A percentile compares a stretch with the other conserved stretches of the same genome.
These are phyloP conservation scores for Holacanthella duospinosa DNA, from an alignment of 2,888 invertebrate genomes.

Conservation along the genomic window DNA sequence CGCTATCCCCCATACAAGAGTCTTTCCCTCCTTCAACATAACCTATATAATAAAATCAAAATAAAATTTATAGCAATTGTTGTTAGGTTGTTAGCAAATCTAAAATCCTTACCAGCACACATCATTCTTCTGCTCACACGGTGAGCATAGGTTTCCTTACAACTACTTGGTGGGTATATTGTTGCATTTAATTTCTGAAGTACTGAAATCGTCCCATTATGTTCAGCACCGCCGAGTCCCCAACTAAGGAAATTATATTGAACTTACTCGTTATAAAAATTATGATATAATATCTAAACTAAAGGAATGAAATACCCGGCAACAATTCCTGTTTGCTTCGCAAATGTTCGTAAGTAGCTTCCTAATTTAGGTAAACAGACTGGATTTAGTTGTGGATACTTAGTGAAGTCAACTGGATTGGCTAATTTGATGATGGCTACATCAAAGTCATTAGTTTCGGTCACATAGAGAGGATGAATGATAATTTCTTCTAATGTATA, in stretches of 20 bases:
- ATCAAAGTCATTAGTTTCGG: conserved; percentile 35
- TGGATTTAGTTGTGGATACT: conserved; percentile 14
- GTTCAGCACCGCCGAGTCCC: conserved; percentile 23
- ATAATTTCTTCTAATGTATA: conserved; percentile 28
- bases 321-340: conserved; percentile 17
- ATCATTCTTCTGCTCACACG: conserved; percentile 24
- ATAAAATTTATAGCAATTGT: too few species aligned
- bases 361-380: conserved; percentile 27
- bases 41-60: too few species aligned
- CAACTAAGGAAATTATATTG: conserved; percentile 11
- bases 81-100: too few species aligned
- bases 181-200: conserved; percentile 29
- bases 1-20: conserved; percentile 31
- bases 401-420: conserved; percentile 21
- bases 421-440: conserved; percentile 20
- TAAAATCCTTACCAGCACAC: too few species aligned
- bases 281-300: not conserved
- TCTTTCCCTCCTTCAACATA: conserved; percentile 27
- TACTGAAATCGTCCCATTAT: conserved; percentile 19
- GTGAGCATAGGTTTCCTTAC: conserved; percentile 20
- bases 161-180: conserved; percentile 19
- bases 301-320: conserved; percentile 8
- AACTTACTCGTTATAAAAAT: not conserved
- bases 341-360: conserved; percentile 22
- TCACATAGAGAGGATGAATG: conserved; percentile 31